A percentile compares a stretch with the other conserved stretches of the same genome.
phyloP scores from a whole-genome alignment of 2,797 vertebrate species.

The Trachops cirrhosus region DNA sequence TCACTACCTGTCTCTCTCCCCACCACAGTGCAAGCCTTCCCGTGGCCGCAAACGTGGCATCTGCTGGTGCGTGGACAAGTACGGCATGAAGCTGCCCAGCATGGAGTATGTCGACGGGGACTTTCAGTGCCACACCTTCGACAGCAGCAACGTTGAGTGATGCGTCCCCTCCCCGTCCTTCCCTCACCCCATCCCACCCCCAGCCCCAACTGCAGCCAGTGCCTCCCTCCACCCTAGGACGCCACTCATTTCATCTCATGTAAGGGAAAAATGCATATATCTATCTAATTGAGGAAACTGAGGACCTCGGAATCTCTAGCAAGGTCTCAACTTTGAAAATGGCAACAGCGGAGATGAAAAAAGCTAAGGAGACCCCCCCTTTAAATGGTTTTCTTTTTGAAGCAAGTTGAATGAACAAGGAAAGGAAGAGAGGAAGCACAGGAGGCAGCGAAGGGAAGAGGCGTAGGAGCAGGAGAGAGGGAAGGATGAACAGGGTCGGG shows the following conservation, averaged over 20 bases:
- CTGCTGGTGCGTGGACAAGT: slow-evolving; percentile 99
- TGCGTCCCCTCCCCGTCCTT: slow-evolving; percentile 56
- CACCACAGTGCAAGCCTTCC: slow-evolving; percentile 94
- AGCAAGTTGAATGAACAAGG: slow-evolving; percentile 55
- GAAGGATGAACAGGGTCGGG: not conserved
- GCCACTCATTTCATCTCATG: slow-evolving; percentile 91
- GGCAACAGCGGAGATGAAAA: slow-evolving; percentile 54
- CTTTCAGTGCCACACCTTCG: slow-evolving; percentile 97
- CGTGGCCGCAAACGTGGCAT: slow-evolving; percentile 96
- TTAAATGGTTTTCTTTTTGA: slow-evolving; percentile 49
- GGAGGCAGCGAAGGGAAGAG: slow-evolving; percentile 74
- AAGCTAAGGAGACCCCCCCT: slow-evolving; percentile 36
- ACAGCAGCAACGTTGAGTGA: slow-evolving; percentile 96
- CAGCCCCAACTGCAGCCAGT: slow-evolving; percentile 76
- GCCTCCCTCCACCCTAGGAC: slow-evolving; percentile 85
- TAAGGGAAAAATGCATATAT: slow-evolving; percentile 78
- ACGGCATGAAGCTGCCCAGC: slow-evolving; percentile 94
- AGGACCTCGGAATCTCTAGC: slow-evolving; percentile 81
- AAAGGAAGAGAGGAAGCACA: slow-evolving; percentile 38
- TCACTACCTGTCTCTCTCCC: slow-evolving; percentile 15
- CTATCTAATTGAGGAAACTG: slow-evolving; percentile 78
- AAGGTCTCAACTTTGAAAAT: slow-evolving; percentile 64
- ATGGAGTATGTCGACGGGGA: slow-evolving; percentile 94
- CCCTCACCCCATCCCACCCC: slow-evolving; percentile 75
- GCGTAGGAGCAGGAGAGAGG: slow-evolving; percentile 72